Evolutionary conservation across 2,888 invertebrate species (phyloP).

Genomic region (Eupithecia exiguata): DNA sequence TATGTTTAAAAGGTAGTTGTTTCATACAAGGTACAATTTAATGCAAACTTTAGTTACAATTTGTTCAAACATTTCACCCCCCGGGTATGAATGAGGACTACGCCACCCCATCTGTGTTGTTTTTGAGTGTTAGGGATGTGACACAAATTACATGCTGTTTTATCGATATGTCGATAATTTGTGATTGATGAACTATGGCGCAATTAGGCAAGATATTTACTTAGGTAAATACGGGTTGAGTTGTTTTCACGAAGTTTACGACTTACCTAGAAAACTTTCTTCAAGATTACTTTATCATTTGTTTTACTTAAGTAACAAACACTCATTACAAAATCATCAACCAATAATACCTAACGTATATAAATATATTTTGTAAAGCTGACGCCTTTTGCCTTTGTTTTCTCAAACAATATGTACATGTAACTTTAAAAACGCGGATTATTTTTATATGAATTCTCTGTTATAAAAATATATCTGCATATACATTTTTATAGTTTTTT

Average conservation of each 20-base stretch:
- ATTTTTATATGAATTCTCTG: too few relatives aligned
- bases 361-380: too few relatives aligned
- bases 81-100: constrained; percentile 32
- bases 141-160: constrained; percentile 31
- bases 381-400: background rate
- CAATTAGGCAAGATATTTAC: constrained; percentile 22
- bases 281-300: background rate
- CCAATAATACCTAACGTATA: background rate
- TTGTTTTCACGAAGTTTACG: constrained; percentile 12
- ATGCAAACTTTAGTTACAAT: constrained; percentile 42
- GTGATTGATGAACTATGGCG: constrained; percentile 30
- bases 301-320: background rate
- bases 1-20: constrained; percentile 11
- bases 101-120: constrained; percentile 47
- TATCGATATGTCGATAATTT: constrained; percentile 45
- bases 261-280: background rate
- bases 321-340: background rate
- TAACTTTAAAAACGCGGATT: too few relatives aligned
- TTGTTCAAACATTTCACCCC: constrained; percentile 43
- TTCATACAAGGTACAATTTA: constrained; percentile 30
- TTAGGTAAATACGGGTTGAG: constrained; percentile 17
- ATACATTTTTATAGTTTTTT: too few relatives aligned
- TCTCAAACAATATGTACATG: too few relatives aligned
- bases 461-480: too few relatives aligned
- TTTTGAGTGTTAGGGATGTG: constrained; percentile 54